These are phyloP conservation scores for Alcedo atthis DNA, from an alignment of 2,797 vertebrate genomes.

Conservation along the genomic window DNA sequence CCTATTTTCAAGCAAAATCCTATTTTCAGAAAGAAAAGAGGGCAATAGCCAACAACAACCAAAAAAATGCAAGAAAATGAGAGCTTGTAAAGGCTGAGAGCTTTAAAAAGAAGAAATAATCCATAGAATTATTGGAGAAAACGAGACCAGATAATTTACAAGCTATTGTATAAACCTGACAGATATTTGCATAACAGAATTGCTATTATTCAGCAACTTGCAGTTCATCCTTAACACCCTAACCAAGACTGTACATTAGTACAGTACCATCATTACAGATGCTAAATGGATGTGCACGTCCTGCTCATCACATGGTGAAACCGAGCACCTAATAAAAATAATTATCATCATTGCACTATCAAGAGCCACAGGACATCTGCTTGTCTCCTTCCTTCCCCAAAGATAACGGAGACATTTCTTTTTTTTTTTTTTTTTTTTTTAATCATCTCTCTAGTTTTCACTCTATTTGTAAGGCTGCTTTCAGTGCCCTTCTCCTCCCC, in stretches of 20 bases:
- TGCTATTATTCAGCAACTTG: neutral
- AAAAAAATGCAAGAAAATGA: neutral
- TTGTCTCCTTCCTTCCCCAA: neutral
- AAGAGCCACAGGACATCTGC: neutral
- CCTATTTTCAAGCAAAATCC: neutral
- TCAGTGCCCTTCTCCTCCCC: slow-evolving; percentile 30
- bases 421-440: neutral
- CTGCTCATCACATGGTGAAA: neutral
- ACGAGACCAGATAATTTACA: slow-evolving; percentile 2
- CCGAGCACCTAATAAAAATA: neutral
- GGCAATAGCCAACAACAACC: neutral
- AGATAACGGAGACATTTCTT: neutral
- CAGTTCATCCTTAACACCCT: neutral
- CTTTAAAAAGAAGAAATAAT: neutral
- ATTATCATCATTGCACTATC: neutral
- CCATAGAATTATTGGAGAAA: neutral
- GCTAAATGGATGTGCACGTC: neutral
- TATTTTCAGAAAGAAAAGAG: neutral
- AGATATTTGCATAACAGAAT: slow-evolving; percentile 20
- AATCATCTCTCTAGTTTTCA: neutral
- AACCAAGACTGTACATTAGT: neutral
- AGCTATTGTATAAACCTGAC: neutral
- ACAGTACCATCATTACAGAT: neutral
- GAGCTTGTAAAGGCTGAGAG: neutral
- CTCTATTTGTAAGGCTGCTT: neutral